Evolutionary conservation across 2,113 vertebrate genomes (phyloP).

Genomic region (Gracilinanus agilis): DNA sequence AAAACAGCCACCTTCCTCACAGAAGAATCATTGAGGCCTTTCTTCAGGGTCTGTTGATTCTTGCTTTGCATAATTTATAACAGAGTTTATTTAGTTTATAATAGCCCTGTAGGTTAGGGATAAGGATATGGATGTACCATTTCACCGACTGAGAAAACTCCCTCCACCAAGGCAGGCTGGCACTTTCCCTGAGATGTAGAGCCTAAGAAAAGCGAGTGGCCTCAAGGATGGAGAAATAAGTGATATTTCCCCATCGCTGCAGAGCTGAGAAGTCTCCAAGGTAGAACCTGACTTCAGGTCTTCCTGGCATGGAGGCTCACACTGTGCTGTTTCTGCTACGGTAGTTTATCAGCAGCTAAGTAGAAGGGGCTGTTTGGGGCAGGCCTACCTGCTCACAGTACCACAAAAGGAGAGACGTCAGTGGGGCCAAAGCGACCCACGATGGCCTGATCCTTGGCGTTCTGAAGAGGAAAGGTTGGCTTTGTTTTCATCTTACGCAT

Average conservation of each 20-base stretch:
- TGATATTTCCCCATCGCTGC: not conserved
- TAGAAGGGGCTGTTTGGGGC: not conserved
- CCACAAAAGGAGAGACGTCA: not conserved
- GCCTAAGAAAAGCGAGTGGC: not conserved
- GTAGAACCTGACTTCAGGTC: not conserved
- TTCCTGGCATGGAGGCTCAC: not conserved
- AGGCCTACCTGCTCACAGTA: not conserved
- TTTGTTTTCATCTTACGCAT: not conserved
- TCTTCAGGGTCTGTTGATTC: not conserved
- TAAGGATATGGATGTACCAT: not conserved
- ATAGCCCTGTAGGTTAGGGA: conserved; percentile 20
- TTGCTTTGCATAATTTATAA: conserved; percentile 1
- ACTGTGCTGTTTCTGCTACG: not conserved
- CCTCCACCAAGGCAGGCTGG: not conserved
- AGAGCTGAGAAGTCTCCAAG: not conserved
- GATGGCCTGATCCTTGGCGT: fast-evolving
- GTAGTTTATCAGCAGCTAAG: not conserved
- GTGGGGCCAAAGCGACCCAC: no score
- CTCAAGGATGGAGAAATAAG: not conserved
- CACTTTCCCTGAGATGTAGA: not conserved
- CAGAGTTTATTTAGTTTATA: conserved; percentile 9
- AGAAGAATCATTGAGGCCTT: conserved; percentile 9
- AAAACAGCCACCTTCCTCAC: not conserved
- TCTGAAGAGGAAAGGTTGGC: not conserved
- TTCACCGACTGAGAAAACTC: not conserved